Base-by-base conservation (phyloP, 2,797 vertebrate species). In the Bucorvus abyssinicus region DNA sequence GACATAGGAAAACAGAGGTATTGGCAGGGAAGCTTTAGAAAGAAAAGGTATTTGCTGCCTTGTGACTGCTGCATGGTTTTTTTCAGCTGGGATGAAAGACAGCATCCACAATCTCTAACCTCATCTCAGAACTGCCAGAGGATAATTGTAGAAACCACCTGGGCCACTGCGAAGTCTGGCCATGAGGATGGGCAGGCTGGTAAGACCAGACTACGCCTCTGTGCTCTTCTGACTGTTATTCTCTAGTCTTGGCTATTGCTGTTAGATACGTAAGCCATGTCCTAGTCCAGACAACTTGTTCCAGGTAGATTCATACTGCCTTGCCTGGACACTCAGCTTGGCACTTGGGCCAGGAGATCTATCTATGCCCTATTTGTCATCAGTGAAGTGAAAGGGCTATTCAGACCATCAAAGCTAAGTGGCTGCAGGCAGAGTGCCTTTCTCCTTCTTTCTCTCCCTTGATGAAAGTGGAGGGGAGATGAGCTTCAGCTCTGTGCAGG, bases 51-150 rank as follows among this genome's bases (percentile, higher is more conserved):
- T 40, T 89, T 11, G 7, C 47, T 89, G 15, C 65, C 89, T 69
- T 91, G 49, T 91, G 84, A 85, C 87, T 85, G 20, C 26, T 68
- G 20, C 12, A 1, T 85, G 50, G 2, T 76, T 92, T 93, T 84
- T 94, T 92, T 82, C 34, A 77, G 82, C 42, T 92, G 68, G 60
- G 45, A 87, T 87, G 79, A 85, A 89, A 74, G 68, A 68, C 7
- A 9, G 68, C 47, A 82, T 73, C 67, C 56, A 67, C 52, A 56
- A 9, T 83, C 91, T 69, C 40, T 74, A 80, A 74, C 44, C 30
- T 80, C 78, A 36, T 67, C 84, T 89, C 68, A 67, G 75, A 92
- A 84, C 45, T 82, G n/a, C 60, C 49, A 53, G 42, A 83, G 24
- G 40, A 30, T 84, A 89, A 30, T 56, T 89, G 52, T 85, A 69